phyloP scores from a whole-genome alignment of 2,113 vertebrate species.

The Nerophis ophidion region DNA sequence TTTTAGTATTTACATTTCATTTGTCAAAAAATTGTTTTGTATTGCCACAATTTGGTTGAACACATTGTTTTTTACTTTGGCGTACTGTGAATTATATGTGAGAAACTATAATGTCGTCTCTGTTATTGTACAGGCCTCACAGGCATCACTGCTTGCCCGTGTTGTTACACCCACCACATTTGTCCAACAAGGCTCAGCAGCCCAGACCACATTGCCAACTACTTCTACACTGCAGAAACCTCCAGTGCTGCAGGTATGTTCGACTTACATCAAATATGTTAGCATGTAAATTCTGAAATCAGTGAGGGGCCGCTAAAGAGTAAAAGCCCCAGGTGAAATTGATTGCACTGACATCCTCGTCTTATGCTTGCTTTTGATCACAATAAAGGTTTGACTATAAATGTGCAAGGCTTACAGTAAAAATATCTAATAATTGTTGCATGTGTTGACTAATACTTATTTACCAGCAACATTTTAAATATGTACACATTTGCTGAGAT shows the following conservation, averaged over 20 bases:
- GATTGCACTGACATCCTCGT: neutral
- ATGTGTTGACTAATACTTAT: no score
- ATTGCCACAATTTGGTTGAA: neutral
- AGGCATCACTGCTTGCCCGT: conserved; percentile 77
- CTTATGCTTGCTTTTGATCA: no score
- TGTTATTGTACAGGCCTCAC: conserved; percentile 73
- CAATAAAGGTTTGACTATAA: no score
- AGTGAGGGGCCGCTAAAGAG: neutral
- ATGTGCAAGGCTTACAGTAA: neutral
- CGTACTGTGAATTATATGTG: neutral
- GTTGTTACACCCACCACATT: conserved; percentile 87
- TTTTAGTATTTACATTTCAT: no score
- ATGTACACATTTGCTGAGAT: neutral
- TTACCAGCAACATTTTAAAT: no score
- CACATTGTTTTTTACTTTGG: neutral
- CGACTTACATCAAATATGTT: neutral
- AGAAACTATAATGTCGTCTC: neutral
- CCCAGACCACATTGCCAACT: conserved; percentile 80
- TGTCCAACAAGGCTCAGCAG: conserved; percentile 84
- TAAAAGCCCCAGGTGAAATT: conserved; percentile 4
- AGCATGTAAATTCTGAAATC: neutral
- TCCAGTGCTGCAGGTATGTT: conserved; percentile 83
- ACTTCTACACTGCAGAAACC: conserved; percentile 83
- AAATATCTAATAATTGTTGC: neutral
- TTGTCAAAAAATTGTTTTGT: no score